These are phyloP conservation scores for Pelecanus crispus DNA, from an alignment of 2,113 vertebrate genomes.

Conservation along the genomic window DNA sequence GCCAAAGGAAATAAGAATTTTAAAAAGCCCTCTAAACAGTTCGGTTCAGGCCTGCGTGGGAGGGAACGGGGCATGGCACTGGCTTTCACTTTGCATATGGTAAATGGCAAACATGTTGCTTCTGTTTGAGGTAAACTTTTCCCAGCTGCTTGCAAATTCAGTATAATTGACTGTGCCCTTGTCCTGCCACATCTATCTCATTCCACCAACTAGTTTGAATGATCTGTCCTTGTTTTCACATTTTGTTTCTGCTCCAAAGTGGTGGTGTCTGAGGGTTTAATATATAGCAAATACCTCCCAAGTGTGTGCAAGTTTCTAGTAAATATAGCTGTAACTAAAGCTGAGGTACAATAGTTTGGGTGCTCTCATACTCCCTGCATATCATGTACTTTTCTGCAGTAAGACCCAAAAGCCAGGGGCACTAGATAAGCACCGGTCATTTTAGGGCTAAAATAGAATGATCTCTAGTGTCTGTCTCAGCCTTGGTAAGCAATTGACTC, in stretches of 20 bases:
- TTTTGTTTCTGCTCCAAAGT: background rate
- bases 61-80: background rate
- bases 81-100: background rate
- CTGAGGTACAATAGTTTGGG: background rate
- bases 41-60: background rate
- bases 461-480: background rate
- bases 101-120: background rate
- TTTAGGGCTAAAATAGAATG: background rate
- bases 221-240: background rate
- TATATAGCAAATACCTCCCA: background rate
- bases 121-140: background rate
- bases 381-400: background rate
- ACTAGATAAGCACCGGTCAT: background rate
- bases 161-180: background rate
- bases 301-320: background rate
- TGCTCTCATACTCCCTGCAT: background rate
- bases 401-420: background rate
- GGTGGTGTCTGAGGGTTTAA: background rate
- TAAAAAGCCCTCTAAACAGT: background rate
- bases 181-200: background rate
- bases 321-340: background rate
- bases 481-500: background rate
- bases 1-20: background rate
- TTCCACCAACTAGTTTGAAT: background rate
- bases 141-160: background rate